Evolutionary conservation across 2,797 vertebrate species (phyloP).

Genomic region (Helicolenus hilgendorfi): DNA sequence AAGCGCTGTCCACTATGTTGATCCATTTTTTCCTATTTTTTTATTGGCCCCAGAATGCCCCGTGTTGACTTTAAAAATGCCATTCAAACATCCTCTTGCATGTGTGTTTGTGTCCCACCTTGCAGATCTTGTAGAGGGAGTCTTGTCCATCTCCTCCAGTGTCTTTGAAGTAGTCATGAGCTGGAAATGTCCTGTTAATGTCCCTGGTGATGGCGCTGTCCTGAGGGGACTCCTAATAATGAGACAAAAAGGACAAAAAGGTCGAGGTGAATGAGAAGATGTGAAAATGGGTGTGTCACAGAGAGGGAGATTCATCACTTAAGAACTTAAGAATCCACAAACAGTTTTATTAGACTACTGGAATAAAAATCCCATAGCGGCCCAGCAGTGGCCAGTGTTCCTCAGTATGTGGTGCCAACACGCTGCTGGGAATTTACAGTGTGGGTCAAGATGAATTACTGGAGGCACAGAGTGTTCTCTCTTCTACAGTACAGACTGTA

Average conservation of each 20-base stretch:
- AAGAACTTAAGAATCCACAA: background rate
- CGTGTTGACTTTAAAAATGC: background rate
- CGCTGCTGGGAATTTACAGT: slow-evolving; percentile 30
- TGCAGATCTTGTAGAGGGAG: slow-evolving; percentile 99
- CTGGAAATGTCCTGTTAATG: slow-evolving; percentile 99
- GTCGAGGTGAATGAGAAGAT: background rate
- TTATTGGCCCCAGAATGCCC: background rate
- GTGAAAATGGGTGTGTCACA: background rate
- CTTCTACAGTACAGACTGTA: slow-evolving; percentile 34
- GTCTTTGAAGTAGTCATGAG: slow-evolving; percentile 99
- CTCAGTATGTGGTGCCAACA: background rate
- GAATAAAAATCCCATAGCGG: background rate
- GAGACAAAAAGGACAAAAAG: slow-evolving; percentile 22
- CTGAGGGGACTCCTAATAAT: slow-evolving; percentile 95
- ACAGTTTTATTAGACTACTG: background rate
- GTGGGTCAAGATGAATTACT: slow-evolving; percentile 20
- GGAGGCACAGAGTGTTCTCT: slow-evolving; percentile 66
- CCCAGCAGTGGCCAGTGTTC: slow-evolving; percentile 59
- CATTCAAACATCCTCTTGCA: background rate
- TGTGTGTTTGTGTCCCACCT: slow-evolving; percentile 87
- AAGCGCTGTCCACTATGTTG: background rate
- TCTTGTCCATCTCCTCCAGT: slow-evolving; percentile 99
- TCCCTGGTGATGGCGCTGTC: slow-evolving; percentile 99
- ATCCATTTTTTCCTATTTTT: background rate
- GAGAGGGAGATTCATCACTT: background rate